A percentile compares a stretch with the other conserved stretches of the same genome.
Conservation (phyloP, 2,113 vertebrate genomes). For the Pseudorasbora parva region DNA sequence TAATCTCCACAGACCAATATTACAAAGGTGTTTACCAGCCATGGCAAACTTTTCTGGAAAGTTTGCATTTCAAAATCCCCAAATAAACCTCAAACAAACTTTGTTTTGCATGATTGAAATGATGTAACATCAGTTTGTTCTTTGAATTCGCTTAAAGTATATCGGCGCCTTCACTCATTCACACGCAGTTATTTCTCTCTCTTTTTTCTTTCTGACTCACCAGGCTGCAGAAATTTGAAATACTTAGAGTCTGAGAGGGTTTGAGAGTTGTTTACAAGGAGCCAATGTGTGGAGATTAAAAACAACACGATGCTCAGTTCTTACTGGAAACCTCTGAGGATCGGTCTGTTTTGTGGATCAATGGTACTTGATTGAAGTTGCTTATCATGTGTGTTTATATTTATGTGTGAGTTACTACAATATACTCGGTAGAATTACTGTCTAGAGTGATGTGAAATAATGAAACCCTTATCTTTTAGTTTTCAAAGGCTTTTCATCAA, state of each 20-base stretch:
- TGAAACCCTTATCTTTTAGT: not conserved
- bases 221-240: not conserved
- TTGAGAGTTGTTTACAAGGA: slow-evolving; percentile 13
- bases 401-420: not conserved
- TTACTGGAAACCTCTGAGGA: slow-evolving; percentile 10
- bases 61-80: no score
- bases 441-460: not conserved
- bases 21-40: no score
- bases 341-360: not conserved
- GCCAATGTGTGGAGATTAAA: slow-evolving; percentile 12
- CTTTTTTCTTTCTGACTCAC: not conserved
- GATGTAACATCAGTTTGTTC: no score
- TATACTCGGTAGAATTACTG: not conserved
- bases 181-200: not conserved
- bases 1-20: no score
- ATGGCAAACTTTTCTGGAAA: no score
- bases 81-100: no score
- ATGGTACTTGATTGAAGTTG: not conserved
- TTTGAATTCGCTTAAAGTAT: no score
- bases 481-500: not conserved
- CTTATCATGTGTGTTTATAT: not conserved
- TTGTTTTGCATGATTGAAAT: no score
- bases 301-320: not conserved
- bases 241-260: not conserved
- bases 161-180: not conserved